Base-by-base conservation (phyloP, 2,888 invertebrate genomes). In the Thalpophila matura region DNA sequence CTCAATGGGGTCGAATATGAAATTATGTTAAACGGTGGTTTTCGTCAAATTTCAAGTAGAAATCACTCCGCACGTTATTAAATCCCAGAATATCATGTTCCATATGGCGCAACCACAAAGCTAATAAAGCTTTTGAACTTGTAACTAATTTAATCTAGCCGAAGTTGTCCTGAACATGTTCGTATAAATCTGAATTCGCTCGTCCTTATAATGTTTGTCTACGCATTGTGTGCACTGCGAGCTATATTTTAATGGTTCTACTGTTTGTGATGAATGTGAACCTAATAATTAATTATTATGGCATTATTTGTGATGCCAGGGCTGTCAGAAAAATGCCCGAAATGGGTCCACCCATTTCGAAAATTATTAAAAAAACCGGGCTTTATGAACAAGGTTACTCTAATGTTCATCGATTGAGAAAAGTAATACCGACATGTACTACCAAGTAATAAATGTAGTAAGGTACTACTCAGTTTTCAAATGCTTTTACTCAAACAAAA, bases 91-190 rank as follows among this genome's bases (percentile, higher is more conserved):
- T 22, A 65, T n/a, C 7, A 43, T 45, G 2, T 33, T 50, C 29
- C 43, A 43, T 18, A 46, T 14, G n/a, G 40, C 10, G 14, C 22
- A 12, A 33, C 69, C 35, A n/a, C 63, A 24, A 37, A 31, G 18
- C 61, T 60, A 64, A 64, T 69, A 65, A 49, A 49, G 61, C 50
- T 14, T 31, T 46, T 18, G 58, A 58, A 46, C 59, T 59, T 42
- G 22, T 43, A 65, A 65, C 66, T 70, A 71, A 67, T 67, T 67
- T 70, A 66, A 71, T 71, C 64, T 47, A 22, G n/a, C 27, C 22
- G 12, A 53, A 62, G 71, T 67, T 67, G 31, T 38, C n/a, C 22
- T 18, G 71, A 27, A 62, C 42, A 47, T 29, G 37, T 24, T 54
- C 26, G 42, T 42, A 18, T 14, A 43, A 65, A 62, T 63, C 4